Percentiles rank a stretch among this genome's conserved stretches.
phyloP scores from a whole-genome alignment of 2,797 vertebrate species.

The Hypotaenidia okinawae region DNA sequence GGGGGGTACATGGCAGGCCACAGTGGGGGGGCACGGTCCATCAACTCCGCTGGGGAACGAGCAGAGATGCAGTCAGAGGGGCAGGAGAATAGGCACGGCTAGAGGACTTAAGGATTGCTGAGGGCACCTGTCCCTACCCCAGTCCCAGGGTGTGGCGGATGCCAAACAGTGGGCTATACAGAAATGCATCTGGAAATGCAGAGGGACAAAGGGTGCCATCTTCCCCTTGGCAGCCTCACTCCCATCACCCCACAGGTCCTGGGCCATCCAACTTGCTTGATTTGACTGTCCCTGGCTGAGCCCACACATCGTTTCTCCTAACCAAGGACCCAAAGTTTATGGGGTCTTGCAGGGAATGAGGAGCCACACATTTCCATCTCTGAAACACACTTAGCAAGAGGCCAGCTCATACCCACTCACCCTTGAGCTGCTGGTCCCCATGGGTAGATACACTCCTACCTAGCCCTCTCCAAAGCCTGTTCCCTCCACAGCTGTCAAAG shows the following conservation, averaged over 20 bases:
- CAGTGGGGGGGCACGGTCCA: conserved; percentile 90
- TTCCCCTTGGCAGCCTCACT: background rate
- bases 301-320: background rate
- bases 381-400: background rate
- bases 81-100: background rate
- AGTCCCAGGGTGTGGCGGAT: background rate
- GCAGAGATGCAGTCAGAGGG: background rate
- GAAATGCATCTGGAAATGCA: background rate
- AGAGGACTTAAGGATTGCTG: background rate
- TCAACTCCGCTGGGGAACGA: conserved; percentile 81
- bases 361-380: background rate
- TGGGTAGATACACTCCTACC: accelerated
- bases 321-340: background rate
- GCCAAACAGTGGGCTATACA: background rate
- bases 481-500: background rate
- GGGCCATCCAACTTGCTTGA: accelerated
- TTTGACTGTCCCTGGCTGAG: background rate
- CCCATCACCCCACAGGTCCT: background rate
- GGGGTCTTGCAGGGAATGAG: background rate
- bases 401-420: background rate
- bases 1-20: conserved; percentile 92
- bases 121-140: background rate
- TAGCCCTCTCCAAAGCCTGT: background rate
- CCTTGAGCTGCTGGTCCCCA: background rate
- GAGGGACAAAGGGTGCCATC: background rate